Percentiles rank a stretch among this genome's conserved stretches.
These are phyloP conservation scores for Murina feae DNA, from an alignment of 2,113 vertebrate genomes.

Conservation along the genomic window DNA sequence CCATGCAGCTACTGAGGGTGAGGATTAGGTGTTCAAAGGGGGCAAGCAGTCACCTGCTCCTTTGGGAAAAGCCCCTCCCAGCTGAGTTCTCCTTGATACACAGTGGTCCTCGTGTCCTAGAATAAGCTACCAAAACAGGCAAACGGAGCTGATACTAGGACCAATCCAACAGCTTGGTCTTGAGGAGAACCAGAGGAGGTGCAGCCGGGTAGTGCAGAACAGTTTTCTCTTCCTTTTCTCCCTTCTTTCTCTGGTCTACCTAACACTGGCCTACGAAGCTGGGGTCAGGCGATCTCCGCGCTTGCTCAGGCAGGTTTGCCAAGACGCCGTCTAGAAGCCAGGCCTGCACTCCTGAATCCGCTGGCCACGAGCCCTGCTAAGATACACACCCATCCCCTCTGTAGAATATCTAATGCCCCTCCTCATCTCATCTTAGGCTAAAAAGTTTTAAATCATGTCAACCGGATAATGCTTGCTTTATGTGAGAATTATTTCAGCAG, in stretches of 20 bases:
- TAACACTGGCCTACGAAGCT: background rate
- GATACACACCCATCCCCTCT: background rate
- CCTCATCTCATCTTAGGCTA: slow-evolving; percentile 48
- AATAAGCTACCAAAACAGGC: background rate
- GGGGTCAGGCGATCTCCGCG: background rate
- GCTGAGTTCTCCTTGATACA: background rate
- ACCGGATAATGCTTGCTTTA: slow-evolving; percentile 56
- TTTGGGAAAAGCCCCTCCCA: background rate
- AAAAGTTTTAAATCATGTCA: slow-evolving; percentile 10
- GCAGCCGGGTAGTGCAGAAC: background rate
- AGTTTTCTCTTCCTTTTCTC: background rate
- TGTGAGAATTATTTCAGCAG: slow-evolving; percentile 59
- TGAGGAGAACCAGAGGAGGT: slow-evolving; percentile 1
- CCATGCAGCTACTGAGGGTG: background rate
- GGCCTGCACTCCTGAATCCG: background rate
- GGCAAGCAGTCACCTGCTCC: background rate
- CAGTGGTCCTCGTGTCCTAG: background rate
- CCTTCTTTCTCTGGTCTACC: background rate
- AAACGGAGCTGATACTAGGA: background rate
- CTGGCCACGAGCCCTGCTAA: background rate
- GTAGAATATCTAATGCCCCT: slow-evolving; percentile 16
- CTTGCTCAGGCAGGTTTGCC: background rate
- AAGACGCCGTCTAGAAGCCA: background rate
- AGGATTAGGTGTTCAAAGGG: background rate
- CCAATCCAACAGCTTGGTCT: background rate